Conservation (phyloP, 2,113 vertebrate species). For the Xenopus borealis region DNA sequence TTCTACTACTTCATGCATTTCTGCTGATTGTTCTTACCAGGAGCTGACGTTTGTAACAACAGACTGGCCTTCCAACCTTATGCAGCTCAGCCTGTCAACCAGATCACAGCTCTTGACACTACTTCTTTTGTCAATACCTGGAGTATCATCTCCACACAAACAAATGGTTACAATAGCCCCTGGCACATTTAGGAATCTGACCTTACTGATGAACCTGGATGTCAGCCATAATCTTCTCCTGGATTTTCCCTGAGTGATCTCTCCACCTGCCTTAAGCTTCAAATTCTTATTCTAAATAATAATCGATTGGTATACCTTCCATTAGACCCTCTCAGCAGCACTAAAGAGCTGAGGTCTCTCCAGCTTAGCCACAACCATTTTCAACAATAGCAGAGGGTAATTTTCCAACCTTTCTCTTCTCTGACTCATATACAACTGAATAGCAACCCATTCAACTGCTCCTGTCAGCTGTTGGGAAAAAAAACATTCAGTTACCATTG, state of each 20-base stretch:
- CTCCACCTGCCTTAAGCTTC: constrained; percentile 73
- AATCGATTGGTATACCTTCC: constrained; percentile 82
- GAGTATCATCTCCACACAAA: constrained; percentile 85
- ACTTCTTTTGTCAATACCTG: constrained; percentile 71
- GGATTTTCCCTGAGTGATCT: constrained; percentile 87
- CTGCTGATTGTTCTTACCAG: constrained; percentile 88
- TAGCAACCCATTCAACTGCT: constrained; percentile 86
- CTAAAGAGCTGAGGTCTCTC: constrained; percentile 80
- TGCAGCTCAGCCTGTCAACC: constrained; percentile 87
- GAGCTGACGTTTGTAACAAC: constrained; percentile 77
- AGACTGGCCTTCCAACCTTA: constrained; percentile 79
- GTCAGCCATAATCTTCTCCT: constrained; percentile 88
- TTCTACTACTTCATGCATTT: constrained; percentile 72
- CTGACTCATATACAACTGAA: constrained; percentile 92
- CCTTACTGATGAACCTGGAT: constrained; percentile 83
- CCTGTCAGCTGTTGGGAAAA: constrained; percentile 76
- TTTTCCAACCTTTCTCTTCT: constrained; percentile 69
- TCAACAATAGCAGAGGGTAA: constrained; percentile 72
- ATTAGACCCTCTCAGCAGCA: constrained; percentile 70
- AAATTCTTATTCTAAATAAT: constrained; percentile 91
- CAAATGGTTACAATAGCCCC: constrained; percentile 74
- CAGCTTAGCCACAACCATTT: constrained; percentile 85
- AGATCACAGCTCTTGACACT: constrained; percentile 67
- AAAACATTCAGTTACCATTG: constrained; percentile 63
- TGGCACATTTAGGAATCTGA: constrained; percentile 67